phyloP scores from a whole-genome alignment of 2,113 vertebrate species.

The Cebus imitator region DNA sequence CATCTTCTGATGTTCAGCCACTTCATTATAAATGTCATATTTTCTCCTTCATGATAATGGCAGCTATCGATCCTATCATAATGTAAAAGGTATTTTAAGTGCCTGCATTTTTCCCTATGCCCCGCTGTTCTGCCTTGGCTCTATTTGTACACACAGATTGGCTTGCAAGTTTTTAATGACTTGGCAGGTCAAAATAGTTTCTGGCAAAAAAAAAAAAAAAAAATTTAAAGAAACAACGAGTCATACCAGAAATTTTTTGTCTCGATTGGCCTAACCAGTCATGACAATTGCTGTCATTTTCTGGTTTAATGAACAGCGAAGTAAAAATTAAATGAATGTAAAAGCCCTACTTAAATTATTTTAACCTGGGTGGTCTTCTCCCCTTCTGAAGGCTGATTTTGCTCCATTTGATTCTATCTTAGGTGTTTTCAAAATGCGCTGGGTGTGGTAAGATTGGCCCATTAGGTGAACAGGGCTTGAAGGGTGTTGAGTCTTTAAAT shows the following conservation, averaged over 20 bases:
- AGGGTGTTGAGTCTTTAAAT: not conserved
- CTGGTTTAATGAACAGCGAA: slow-evolving; percentile 50
- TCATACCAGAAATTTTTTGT: not conserved
- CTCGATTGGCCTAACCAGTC: not conserved
- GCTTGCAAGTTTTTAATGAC: slow-evolving; percentile 31
- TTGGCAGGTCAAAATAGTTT: slow-evolving; percentile 38
- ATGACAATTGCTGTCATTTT: slow-evolving; percentile 4
- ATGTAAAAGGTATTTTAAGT: not conserved
- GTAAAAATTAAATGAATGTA: slow-evolving; percentile 45
- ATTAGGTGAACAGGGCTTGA: not conserved
- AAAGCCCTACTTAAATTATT: slow-evolving; percentile 50
- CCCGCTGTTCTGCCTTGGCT: not conserved
- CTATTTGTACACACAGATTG: not conserved
- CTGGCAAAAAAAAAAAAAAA: not conserved
- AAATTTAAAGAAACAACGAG: not conserved
- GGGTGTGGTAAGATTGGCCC: not conserved
- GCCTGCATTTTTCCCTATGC: not conserved
- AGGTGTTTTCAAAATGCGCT: not conserved
- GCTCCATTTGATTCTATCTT: slow-evolving; percentile 14
- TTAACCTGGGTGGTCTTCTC: not conserved
- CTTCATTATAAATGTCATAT: not conserved
- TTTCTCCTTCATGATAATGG: not conserved
- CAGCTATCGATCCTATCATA: not conserved
- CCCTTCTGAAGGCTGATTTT: not conserved
- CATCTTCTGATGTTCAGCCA: not conserved